Conservation (phyloP, 2,888 invertebrate genomes). For the Cosmia pyralina region DNA sequence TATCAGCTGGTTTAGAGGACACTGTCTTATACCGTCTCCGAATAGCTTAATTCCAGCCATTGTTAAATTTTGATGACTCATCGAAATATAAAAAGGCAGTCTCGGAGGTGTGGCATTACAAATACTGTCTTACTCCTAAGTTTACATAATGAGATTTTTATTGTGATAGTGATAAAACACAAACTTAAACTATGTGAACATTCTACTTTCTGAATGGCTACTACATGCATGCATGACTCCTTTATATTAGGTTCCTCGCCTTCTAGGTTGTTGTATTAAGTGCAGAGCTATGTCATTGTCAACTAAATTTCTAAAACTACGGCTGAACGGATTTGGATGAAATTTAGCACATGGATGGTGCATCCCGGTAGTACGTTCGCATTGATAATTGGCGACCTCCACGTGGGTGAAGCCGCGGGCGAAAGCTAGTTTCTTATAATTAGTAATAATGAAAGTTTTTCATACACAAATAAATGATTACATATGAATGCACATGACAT, state of each 20-base stretch:
- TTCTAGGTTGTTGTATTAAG: constrained; percentile 82
- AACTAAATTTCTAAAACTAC: constrained; percentile 87
- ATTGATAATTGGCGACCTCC: no score
- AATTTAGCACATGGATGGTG: no score
- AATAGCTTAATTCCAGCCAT: constrained; percentile 80
- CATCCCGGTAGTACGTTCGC: no score
- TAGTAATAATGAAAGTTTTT: no score
- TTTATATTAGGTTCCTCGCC: constrained; percentile 82
- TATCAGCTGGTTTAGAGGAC: constrained; percentile 84
- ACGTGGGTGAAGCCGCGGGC: no score
- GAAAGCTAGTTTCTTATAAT: no score
- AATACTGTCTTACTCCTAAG: constrained; percentile 89
- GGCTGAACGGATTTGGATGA: no score
- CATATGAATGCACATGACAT: no score
- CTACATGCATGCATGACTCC: constrained; percentile 85
- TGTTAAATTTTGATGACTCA: constrained; percentile 85
- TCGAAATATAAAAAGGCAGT: constrained; percentile 90
- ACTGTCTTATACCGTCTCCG: constrained; percentile 79
- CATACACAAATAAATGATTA: no score
- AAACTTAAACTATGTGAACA: constrained; percentile 88
- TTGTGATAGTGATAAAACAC: constrained; percentile 89
- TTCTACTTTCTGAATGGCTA: constrained; percentile 86
- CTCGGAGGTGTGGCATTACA: constrained; percentile 89
- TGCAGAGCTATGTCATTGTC: constrained; percentile 85
- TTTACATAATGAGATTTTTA: constrained; percentile 89